These are phyloP conservation scores for Urocynchramus pylzowi DNA, from an alignment of 2,113 vertebrate species.

Conservation along the genomic window DNA sequence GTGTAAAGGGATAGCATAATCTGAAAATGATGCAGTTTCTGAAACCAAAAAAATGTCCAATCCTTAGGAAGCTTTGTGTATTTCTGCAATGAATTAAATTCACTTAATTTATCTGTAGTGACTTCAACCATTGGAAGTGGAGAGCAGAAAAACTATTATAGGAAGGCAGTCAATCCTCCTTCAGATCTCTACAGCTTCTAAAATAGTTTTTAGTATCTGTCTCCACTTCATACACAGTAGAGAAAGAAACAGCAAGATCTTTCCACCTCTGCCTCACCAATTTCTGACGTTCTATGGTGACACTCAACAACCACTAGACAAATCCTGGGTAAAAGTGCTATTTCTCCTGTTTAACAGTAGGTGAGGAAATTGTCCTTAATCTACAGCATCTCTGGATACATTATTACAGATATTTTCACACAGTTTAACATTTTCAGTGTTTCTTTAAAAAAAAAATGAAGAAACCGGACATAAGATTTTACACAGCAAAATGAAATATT, in stretches of 20 bases:
- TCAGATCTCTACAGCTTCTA: background rate
- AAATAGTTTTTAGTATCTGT: background rate
- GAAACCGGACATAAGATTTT: background rate
- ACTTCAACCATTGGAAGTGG: fast-evolving
- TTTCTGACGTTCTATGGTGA: background rate
- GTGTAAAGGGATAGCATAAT: background rate
- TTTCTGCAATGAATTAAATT: background rate
- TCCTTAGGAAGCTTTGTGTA: background rate
- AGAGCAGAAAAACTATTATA: background rate
- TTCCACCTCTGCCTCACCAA: background rate
- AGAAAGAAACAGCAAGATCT: background rate
- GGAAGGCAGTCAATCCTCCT: background rate
- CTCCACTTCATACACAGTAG: background rate
- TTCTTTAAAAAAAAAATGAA: background rate
- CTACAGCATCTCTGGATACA: background rate
- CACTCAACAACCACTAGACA: background rate
- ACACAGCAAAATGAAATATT: background rate
- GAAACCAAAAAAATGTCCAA: background rate
- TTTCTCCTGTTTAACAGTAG: background rate
- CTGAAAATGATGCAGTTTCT: background rate
- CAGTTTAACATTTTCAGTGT: background rate
- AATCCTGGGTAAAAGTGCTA: background rate
- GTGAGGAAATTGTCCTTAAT: background rate
- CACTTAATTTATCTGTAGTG: background rate
- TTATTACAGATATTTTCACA: background rate